A percentile compares a stretch with the other conserved stretches of the same genome.
Conservation (phyloP, 2,797 vertebrate genomes). For the Syngnathus rostellatus region DNA sequence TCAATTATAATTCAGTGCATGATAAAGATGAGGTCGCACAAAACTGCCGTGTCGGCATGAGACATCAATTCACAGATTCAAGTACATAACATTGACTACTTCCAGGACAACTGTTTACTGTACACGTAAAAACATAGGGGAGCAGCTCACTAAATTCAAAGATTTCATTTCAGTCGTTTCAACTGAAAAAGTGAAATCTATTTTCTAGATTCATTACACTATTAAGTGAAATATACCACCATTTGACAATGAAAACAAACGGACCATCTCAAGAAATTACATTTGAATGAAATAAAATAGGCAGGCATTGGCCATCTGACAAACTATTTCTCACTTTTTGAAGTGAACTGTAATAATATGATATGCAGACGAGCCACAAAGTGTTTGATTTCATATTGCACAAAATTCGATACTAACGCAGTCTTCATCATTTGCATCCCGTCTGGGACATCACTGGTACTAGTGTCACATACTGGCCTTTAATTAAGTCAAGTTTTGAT, state of each 20-base stretch:
- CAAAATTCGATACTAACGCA: slow-evolving; percentile 9
- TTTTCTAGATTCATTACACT: neutral
- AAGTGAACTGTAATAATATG: neutral
- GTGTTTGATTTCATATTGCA: slow-evolving; percentile 41
- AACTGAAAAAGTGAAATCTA: neutral
- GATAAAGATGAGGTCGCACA: neutral
- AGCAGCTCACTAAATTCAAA: neutral
- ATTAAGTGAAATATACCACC: neutral
- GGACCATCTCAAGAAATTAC: no score
- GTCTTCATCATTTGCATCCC: neutral
- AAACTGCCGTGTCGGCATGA: neutral
- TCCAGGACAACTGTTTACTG: neutral
- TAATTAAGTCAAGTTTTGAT: neutral
- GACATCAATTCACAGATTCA: slow-evolving; percentile 8
- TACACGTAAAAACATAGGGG: neutral
- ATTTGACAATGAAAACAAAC: no score
- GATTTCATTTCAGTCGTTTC: neutral
- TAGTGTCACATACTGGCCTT: slow-evolving; percentile 35
- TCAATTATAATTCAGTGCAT: neutral
- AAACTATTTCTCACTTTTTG: neutral
- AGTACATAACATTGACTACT: neutral
- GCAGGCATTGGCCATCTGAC: neutral
- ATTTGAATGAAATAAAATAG: no score
- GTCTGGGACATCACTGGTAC: neutral
- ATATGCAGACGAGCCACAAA: neutral